Evolutionary conservation across 2,888 invertebrate genomes (phyloP), one percentile per base, ranked within the genome.

Genomic region (Xanthia togata): DNA sequence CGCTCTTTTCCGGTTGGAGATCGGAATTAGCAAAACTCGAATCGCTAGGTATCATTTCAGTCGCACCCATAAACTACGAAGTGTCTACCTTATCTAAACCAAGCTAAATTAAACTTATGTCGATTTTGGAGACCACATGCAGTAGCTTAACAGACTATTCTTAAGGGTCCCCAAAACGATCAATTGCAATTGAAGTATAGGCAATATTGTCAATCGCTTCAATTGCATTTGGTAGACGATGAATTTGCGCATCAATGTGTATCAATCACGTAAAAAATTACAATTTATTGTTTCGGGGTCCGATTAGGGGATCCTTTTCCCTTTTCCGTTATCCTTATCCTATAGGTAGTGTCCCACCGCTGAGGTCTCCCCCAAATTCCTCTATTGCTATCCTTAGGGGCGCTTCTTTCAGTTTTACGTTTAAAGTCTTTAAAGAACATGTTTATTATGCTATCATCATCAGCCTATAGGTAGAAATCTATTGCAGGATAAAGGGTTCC

Each of bases 31-130:
- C 31, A 23, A 67, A 53, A 47, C 26, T 57, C 9, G 44, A 59
- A 59, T 44, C 35, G 44, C 41, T 23, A 68, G 26, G 47, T 11
- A 17, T n/a, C 3, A 41, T 50, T 63, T 73, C 12, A 20, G 14
- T 12, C 17, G 41, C 26, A 53, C n/a, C 20, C n/a, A n/a, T 77
- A 31, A 50, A 59, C 31, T 76, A 59, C n/a, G 17, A 68, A 31
- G 14, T 77, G 17, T 5, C 14, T 12, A 12, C 1, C 9, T 23
- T 26, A 47, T 47, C 44, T 35, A 14, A 35, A 62, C 2, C 23
- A 17, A 38, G 38, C 0, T n/a, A 5, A 4, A 38, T 38, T 11
- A 47, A 57, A 47, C 8, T 35, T 47, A 73, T 20, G 1, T 23
- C 1, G 1, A 12, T 31, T 68, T 68, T 55, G 8, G 6, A 47